A percentile compares a stretch with the other conserved stretches of the same genome.
Conservation (phyloP, 2,797 vertebrate species). For the Bradypodion ventrale region DNA sequence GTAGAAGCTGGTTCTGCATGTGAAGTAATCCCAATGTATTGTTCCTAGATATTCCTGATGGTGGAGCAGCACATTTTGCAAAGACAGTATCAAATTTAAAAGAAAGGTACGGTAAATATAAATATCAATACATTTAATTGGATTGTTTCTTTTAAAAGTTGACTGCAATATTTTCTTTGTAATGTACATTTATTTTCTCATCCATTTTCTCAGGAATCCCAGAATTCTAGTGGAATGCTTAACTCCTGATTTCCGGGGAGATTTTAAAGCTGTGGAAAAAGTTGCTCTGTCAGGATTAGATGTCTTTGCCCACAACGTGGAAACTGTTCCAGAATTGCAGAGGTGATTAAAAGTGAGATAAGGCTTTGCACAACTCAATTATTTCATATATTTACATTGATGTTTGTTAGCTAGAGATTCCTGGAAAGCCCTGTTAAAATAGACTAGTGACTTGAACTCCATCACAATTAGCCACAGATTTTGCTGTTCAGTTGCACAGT, state of each 20-base stretch:
- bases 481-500: no score
- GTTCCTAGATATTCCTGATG: constrained; percentile 88
- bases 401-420: not conserved
- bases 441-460: not conserved
- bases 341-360: constrained; percentile 75
- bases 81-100: constrained; percentile 90
- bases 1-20: constrained; percentile 9
- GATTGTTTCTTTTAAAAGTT: not conserved
- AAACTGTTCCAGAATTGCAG: constrained; percentile 93
- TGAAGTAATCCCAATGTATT: constrained; percentile 46
- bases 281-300: constrained; percentile 90
- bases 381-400: not conserved
- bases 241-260: constrained; percentile 94
- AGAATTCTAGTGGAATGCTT: constrained; percentile 92
- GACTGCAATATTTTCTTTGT: not conserved
- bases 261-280: constrained; percentile 87
- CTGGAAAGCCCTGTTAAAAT: not conserved
- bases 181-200: not conserved
- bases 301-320: constrained; percentile 96
- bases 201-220: constrained; percentile 77
- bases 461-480: no score
- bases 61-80: constrained; percentile 92
- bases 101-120: constrained; percentile 84
- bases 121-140: not conserved
- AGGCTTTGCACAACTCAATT: not conserved